phyloP scores from a whole-genome alignment of 2,797 vertebrate species.

The Bovichtus diacanthus region DNA sequence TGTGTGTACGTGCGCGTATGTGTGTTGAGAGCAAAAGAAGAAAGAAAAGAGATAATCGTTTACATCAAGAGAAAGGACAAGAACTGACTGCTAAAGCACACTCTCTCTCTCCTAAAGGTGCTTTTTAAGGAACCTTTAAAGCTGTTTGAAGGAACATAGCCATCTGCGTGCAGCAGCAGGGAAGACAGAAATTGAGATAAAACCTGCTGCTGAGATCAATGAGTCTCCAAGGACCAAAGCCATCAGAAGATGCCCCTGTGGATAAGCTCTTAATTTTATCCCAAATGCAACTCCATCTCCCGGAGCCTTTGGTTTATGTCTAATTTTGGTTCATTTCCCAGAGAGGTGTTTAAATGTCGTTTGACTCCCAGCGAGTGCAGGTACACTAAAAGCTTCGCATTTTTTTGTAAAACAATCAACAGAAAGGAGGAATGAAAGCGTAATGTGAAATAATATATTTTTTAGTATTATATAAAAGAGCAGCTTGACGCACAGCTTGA shows the following conservation, averaged over 20 bases:
- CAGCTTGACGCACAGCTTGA: constrained; percentile 71
- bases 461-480: constrained; percentile 61
- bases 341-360: constrained; percentile 8
- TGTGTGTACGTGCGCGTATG: constrained; percentile 13
- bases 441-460: not conserved
- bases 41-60: not conserved
- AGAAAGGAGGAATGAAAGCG: not conserved
- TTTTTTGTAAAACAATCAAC: not conserved
- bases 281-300: constrained; percentile 42
- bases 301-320: constrained; percentile 28
- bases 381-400: not conserved
- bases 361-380: constrained; percentile 2
- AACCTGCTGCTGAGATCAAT: constrained; percentile 71
- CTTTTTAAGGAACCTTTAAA: constrained; percentile 45
- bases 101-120: constrained; percentile 14
- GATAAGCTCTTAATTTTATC: constrained; percentile 65
- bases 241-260: constrained; percentile 66
- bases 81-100: constrained; percentile 2
- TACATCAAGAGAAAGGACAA: constrained; percentile 7
- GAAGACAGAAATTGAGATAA: constrained; percentile 69
- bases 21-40: constrained; percentile 2
- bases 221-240: constrained; percentile 62
- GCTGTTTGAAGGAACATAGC: constrained; percentile 41
- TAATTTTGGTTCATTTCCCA: constrained; percentile 47
- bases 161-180: constrained; percentile 67